These are phyloP conservation scores for Tenrec ecaudatus DNA, from an alignment of 2,113 vertebrate genomes.

Conservation along the genomic window DNA sequence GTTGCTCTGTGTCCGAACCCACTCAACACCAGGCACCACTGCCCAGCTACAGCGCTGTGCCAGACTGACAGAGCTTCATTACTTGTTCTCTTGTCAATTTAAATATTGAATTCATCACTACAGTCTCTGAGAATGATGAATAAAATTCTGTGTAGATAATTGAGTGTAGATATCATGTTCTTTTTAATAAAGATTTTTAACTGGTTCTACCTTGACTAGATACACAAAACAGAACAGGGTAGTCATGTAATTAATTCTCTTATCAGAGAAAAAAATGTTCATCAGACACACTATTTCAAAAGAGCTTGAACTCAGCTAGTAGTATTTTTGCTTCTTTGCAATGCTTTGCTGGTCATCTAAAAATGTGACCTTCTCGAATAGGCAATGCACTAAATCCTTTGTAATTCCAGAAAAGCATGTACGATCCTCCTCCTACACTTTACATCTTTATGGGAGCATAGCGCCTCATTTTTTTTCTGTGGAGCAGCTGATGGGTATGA, in stretches of 20 bases:
- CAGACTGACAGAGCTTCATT: slow-evolving; percentile 39
- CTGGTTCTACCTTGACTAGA: slow-evolving; percentile 21
- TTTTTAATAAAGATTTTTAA: slow-evolving; percentile 61
- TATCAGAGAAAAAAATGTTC: slow-evolving; percentile 71
- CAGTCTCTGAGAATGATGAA: slow-evolving; percentile 62
- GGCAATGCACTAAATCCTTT: slow-evolving; percentile 62
- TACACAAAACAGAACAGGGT: slow-evolving; percentile 46
- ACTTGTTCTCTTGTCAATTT: slow-evolving; percentile 5
- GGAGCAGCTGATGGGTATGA: neutral
- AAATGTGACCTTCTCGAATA: slow-evolving; percentile 65
- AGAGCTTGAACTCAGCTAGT: slow-evolving; percentile 47
- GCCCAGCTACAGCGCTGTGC: neutral
- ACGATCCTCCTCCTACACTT: neutral
- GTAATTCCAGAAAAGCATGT: slow-evolving; percentile 42
- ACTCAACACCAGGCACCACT: neutral
- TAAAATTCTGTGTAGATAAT: slow-evolving; percentile 42
- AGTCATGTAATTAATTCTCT: slow-evolving; percentile 67
- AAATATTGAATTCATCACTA: slow-evolving; percentile 63
- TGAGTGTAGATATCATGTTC: slow-evolving; percentile 37
- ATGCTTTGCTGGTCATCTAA: slow-evolving; percentile 70
- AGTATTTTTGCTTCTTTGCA: slow-evolving; percentile 64
- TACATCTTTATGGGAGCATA: too few species aligned
- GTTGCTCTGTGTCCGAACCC: too few species aligned
- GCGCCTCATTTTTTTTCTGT: too few species aligned
- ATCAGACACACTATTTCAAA: slow-evolving; percentile 65